Evolutionary conservation across 2,113 vertebrate species (phyloP).

Genomic region (Platichthys stellatus): DNA sequence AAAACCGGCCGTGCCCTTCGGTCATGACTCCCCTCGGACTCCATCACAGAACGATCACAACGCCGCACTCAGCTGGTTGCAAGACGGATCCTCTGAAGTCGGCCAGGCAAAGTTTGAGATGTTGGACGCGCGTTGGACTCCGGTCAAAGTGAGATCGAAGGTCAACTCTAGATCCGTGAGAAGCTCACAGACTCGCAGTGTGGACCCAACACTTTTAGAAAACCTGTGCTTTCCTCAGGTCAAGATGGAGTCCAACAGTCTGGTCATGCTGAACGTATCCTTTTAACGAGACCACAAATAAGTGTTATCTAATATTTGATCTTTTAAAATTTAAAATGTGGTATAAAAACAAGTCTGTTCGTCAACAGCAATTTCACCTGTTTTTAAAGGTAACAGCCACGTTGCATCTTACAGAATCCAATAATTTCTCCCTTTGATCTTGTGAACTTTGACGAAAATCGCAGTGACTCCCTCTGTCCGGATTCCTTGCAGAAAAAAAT

Average conservation of each 20-base stretch:
- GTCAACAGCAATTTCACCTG: background rate
- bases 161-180: conserved; percentile 64
- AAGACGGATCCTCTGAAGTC: conserved; percentile 37
- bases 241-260: conserved; percentile 74
- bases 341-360: conserved; percentile 7
- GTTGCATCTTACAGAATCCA: background rate
- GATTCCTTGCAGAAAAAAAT: conserved; percentile 2
- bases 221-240: conserved; percentile 72
- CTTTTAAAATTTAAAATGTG: background rate
- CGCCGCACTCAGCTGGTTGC: conserved; percentile 52
- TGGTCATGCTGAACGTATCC: conserved; percentile 87
- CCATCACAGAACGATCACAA: conserved; percentile 74
- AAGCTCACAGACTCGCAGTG: conserved; percentile 67
- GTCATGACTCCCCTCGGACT: conserved; percentile 47
- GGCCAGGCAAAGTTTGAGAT: conserved; percentile 60
- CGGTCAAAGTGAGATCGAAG: conserved; percentile 74
- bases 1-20: conserved; percentile 47
- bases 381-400: background rate
- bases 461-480: background rate
- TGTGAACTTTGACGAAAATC: background rate
- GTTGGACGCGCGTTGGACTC: conserved; percentile 73
- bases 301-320: background rate
- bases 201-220: conserved; percentile 61
- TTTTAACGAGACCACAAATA: conserved; percentile 61
- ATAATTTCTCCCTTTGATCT: background rate